These are phyloP conservation scores for Glossophaga mutica DNA, from an alignment of 2,797 vertebrate species.

Conservation along the genomic window DNA sequence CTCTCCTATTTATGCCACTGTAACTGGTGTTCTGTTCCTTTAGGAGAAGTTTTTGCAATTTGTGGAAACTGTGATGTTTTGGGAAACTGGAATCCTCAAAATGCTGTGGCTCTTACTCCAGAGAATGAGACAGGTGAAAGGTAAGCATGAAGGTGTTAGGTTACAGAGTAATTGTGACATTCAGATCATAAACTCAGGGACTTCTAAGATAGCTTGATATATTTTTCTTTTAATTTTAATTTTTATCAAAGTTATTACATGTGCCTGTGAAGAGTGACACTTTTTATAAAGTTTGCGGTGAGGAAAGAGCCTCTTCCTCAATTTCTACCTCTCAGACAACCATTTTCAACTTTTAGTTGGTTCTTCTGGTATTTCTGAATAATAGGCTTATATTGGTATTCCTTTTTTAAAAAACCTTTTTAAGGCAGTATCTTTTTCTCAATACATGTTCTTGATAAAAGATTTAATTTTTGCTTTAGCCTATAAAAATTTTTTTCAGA, in stretches of 20 bases:
- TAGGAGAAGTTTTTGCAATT: conserved; percentile 94
- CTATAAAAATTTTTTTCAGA: neutral
- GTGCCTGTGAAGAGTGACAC: neutral
- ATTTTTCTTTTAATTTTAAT: neutral
- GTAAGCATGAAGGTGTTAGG: conserved; percentile 65
- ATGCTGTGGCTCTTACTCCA: conserved; percentile 86
- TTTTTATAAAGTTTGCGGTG: neutral
- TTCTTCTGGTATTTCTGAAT: conserved; percentile 25
- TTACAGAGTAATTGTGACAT: neutral
- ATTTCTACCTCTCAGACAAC: neutral
- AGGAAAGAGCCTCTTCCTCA: neutral
- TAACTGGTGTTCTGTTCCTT: conserved; percentile 36
- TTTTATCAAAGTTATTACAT: neutral
- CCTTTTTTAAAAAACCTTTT: neutral
- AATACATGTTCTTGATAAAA: neutral
- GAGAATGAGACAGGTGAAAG: conserved; percentile 71
- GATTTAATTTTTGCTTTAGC: neutral
- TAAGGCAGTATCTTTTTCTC: conserved; percentile 16
- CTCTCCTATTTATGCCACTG: neutral
- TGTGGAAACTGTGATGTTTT: conserved; percentile 92
- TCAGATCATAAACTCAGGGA: neutral
- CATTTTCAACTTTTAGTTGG: conserved; percentile 7
- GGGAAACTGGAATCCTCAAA: conserved; percentile 91
- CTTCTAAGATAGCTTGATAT: neutral
- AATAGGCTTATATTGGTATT: neutral